These are phyloP conservation scores for Vanacampus margaritifer DNA, from an alignment of 2,113 vertebrate genomes.

Conservation along the genomic window DNA sequence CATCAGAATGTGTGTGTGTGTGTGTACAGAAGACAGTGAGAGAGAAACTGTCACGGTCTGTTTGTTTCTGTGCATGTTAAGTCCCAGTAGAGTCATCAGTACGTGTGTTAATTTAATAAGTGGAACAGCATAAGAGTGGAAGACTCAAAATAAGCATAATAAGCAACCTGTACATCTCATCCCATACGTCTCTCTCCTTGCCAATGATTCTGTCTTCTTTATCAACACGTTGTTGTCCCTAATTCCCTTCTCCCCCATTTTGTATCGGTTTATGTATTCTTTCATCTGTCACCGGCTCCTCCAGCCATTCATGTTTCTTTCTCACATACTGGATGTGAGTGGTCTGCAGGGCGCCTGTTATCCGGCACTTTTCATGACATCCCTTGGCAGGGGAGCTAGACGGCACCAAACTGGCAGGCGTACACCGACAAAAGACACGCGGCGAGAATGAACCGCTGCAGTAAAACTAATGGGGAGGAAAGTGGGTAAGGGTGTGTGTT, in stretches of 20 bases:
- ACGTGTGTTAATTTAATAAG: conserved; percentile 35
- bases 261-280: conserved; percentile 22
- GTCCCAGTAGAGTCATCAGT: conserved; percentile 20
- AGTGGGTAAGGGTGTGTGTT: conserved; percentile 25
- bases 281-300: conserved; percentile 13
- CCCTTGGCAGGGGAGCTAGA: conserved; percentile 46
- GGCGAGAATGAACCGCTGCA: conserved; percentile 36
- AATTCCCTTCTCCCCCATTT: not conserved
- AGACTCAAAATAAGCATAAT: conserved; percentile 32
- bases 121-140: conserved; percentile 12
- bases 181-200: conserved; percentile 13
- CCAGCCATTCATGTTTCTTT: conserved; percentile 12
- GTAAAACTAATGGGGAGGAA: conserved; percentile 34
- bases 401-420: conserved; percentile 2
- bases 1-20: conserved; percentile 18
- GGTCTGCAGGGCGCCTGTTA: conserved; percentile 63
- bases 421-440: conserved; percentile 32
- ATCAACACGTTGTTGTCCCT: conserved; percentile 8
- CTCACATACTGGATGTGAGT: conserved; percentile 21
- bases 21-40: conserved; percentile 13
- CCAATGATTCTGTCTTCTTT: conserved; percentile 26
- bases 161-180: conserved; percentile 15
- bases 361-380: conserved; percentile 62
- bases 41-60: conserved; percentile 7
- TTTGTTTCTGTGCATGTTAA: conserved; percentile 24